A percentile compares a stretch with the other conserved stretches of the same genome.
Conservation (phyloP, 2,113 vertebrate genomes). For the Taurulus bubalis region DNA sequence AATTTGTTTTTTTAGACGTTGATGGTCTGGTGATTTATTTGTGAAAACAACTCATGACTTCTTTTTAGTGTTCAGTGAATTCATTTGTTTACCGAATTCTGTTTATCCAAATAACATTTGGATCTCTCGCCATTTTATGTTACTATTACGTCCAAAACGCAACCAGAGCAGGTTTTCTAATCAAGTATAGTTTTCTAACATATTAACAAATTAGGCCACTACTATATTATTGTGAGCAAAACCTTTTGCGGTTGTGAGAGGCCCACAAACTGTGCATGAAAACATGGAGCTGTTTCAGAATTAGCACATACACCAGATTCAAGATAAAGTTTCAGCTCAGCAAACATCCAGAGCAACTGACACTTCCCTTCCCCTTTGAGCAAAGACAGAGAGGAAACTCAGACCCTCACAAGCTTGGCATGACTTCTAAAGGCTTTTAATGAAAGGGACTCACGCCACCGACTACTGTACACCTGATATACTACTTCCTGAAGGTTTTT, state of each 20-base stretch:
- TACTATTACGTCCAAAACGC: background rate
- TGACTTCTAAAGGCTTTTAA: slow-evolving; percentile 63
- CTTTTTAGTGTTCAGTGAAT: slow-evolving; percentile 3
- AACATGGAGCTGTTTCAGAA: slow-evolving; percentile 56
- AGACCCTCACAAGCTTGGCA: slow-evolving; percentile 60
- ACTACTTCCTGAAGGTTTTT: slow-evolving; percentile 60
- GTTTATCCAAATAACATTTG: slow-evolving; percentile 4
- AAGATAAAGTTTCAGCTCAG: slow-evolving; percentile 75
- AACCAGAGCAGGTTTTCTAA: background rate
- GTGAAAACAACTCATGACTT: slow-evolving; percentile 17
- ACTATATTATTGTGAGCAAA: slow-evolving; percentile 12
- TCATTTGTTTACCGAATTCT: slow-evolving; percentile 24
- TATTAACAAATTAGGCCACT: slow-evolving; percentile 33
- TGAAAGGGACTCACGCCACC: slow-evolving; percentile 60
- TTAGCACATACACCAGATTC: slow-evolving; percentile 67
- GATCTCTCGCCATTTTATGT: background rate
- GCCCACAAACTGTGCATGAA: slow-evolving; percentile 16
- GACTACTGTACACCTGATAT: slow-evolving; percentile 69
- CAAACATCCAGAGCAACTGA: slow-evolving; percentile 66
- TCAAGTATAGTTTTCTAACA: slow-evolving; percentile 12
- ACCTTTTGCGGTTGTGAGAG: slow-evolving; percentile 16
- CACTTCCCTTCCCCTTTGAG: slow-evolving; percentile 66
- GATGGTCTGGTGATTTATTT: background rate
- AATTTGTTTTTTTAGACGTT: slow-evolving; percentile 1
- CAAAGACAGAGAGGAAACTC: slow-evolving; percentile 68